Percentiles rank a stretch among this genome's conserved stretches.
Conservation (phyloP, 92 coral and sea anemone species). For the Zoanthus gigantus region DNA sequence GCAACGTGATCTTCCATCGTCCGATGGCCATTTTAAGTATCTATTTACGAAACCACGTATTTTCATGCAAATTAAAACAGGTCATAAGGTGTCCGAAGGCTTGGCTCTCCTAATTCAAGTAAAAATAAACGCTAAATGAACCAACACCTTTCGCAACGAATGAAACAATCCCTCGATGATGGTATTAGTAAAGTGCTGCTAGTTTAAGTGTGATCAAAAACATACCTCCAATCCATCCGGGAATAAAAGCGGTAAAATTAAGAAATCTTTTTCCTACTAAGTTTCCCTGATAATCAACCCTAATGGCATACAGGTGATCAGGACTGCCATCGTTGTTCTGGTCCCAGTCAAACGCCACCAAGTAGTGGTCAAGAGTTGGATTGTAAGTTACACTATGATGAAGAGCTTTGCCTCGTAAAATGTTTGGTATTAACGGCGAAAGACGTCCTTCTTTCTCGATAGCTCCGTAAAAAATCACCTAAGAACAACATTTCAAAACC, state of each 20-base stretch:
- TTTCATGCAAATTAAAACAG: too few relatives aligned
- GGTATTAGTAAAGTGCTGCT: background rate
- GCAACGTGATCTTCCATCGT: too few relatives aligned
- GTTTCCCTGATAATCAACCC: conserved; percentile 67
- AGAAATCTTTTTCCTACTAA: conserved; percentile 73
- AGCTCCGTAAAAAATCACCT: conserved; percentile 80
- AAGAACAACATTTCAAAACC: background rate
- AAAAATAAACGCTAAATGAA: too few relatives aligned
- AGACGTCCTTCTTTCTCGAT: conserved; percentile 65
- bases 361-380: conserved; percentile 78
- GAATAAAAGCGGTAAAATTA: conserved; percentile 76
- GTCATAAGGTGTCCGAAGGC: too few relatives aligned
- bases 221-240: conserved; percentile 74
- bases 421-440: conserved; percentile 68
- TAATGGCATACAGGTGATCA: conserved; percentile 79
- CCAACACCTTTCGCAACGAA: too few relatives aligned
- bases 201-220: too few relatives aligned
- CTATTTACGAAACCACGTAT: too few relatives aligned
- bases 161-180: too few relatives aligned
- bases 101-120: too few relatives aligned
- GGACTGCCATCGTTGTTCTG: conserved; percentile 75
- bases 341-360: conserved; percentile 90
- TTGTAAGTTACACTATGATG: conserved; percentile 67
- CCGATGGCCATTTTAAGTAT: too few relatives aligned
- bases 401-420: too few relatives aligned